These are phyloP conservation scores for Neoitamus cyanurus DNA, from an alignment of 2,888 invertebrate genomes.

Conservation along the genomic window DNA sequence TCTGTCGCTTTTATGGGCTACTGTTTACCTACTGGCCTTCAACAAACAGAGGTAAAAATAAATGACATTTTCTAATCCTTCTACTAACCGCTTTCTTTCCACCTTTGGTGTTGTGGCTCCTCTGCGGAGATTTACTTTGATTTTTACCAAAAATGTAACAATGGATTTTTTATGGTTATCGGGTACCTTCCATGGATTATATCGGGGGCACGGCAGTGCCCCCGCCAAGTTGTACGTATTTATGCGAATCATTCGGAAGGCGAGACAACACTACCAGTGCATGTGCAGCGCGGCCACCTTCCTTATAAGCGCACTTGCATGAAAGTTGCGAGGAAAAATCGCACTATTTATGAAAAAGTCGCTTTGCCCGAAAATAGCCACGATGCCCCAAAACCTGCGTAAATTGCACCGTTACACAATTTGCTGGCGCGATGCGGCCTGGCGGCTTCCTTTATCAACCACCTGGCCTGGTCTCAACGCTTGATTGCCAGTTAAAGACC, in stretches of 20 bases:
- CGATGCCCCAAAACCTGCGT: constrained; percentile 7
- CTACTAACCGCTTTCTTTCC: background rate
- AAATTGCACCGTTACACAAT: constrained; percentile 11
- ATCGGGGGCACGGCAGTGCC: too few relatives aligned
- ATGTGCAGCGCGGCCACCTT: background rate
- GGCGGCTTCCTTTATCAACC: background rate
- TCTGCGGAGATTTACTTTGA: background rate
- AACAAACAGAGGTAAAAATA: background rate
- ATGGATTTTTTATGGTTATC: background rate
- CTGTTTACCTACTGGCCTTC: background rate
- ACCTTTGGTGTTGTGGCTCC: background rate
- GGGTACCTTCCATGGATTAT: background rate
- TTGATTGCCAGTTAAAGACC: background rate
- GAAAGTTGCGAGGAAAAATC: constrained; percentile 36
- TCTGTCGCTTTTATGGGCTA: background rate
- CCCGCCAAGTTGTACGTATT: background rate
- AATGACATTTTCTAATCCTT: background rate
- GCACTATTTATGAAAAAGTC: constrained; percentile 6
- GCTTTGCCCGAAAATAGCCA: constrained; percentile 25
- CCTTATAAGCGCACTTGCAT: constrained; percentile 27
- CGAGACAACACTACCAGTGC: background rate
- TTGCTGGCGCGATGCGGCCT: background rate
- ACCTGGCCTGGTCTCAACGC: background rate
- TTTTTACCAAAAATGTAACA: background rate
- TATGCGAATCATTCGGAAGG: background rate